These are phyloP conservation scores for Eupithecia insigniata DNA, from an alignment of 2,888 invertebrate genomes.

Conservation along the genomic window DNA sequence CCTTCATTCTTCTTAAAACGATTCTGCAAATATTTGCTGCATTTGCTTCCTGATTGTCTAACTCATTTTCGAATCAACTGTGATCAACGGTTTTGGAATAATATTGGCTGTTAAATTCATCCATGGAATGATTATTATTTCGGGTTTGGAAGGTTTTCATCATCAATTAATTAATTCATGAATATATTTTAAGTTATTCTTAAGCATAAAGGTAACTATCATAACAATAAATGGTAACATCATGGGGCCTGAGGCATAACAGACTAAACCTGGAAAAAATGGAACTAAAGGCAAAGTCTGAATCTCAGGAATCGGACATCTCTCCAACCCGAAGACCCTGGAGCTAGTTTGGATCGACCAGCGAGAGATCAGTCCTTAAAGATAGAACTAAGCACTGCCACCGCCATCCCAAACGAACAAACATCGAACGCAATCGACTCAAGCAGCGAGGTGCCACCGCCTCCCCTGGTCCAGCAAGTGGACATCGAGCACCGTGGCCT, in stretches of 20 bases:
- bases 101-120: slow-evolving; percentile 42
- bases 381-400: slow-evolving; percentile 24
- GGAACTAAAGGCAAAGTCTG: slow-evolving; percentile 41
- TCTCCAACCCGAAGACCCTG: slow-evolving; percentile 42
- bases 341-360: slow-evolving; percentile 36
- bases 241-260: slow-evolving; percentile 43
- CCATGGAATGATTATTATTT: slow-evolving; percentile 22
- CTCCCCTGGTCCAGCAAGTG: slow-evolving; percentile 28
- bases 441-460: slow-evolving; percentile 23
- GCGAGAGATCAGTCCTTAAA: slow-evolving; percentile 30
- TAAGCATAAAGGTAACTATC: slow-evolving; percentile 29
- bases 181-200: slow-evolving; percentile 31
- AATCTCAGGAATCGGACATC: slow-evolving; percentile 46
- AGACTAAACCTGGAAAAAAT: slow-evolving; percentile 40
- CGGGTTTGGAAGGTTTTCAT: slow-evolving; percentile 40
- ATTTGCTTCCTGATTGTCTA: slow-evolving; percentile 34
- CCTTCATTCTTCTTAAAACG: slow-evolving; percentile 18
- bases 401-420: slow-evolving; percentile 28
- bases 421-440: slow-evolving; percentile 37
- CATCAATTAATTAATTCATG: slow-evolving; percentile 31
- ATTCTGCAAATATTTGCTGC: slow-evolving; percentile 11
- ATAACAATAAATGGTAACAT: slow-evolving; percentile 27
- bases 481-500: slow-evolving; percentile 41
- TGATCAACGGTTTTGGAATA: slow-evolving; percentile 38
- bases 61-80: slow-evolving; percentile 38